Percentiles rank a stretch among this genome's conserved stretches.
phyloP scores from a whole-genome alignment of 92 coral and sea anemone genomes.

The Epizoanthus ramosus region DNA sequence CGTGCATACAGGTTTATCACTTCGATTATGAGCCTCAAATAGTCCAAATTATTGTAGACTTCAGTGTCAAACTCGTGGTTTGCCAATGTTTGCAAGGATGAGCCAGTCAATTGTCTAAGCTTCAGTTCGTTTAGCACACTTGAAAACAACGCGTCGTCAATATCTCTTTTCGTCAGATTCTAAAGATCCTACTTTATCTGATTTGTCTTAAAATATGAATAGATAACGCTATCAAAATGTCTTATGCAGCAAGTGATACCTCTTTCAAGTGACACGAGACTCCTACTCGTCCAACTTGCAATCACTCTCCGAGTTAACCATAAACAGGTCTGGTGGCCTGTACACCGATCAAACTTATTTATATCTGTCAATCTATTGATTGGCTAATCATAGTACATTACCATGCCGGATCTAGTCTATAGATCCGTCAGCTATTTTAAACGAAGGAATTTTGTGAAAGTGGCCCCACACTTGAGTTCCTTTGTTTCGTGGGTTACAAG shows the following conservation, averaged over 20 bases:
- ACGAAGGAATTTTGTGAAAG: constrained; percentile 32
- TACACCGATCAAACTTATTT: constrained; percentile 2
- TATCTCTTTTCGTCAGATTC: not conserved
- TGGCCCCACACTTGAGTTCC: constrained; percentile 20
- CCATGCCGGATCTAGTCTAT: constrained; percentile 21
- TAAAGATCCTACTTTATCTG: not conserved
- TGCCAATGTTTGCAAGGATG: not conserved
- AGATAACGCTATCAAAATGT: constrained; percentile 17
- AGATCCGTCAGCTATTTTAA: constrained; percentile 26
- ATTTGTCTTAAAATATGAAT: constrained; percentile 18
- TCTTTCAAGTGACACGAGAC: not conserved
- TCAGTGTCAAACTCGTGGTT: not conserved
- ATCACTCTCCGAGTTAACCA: not conserved
- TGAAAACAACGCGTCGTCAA: not conserved
- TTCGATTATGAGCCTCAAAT: not conserved
- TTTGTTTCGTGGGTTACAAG: constrained; percentile 14
- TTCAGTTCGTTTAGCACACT: constrained; percentile 6
- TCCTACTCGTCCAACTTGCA: too few relatives aligned
- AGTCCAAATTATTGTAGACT: not conserved
- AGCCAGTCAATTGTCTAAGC: constrained; percentile 17
- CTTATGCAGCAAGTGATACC: constrained; percentile 8
- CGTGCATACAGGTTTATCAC: not conserved
- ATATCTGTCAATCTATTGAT: constrained; percentile 5
- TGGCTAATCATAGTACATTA: constrained; percentile 29
- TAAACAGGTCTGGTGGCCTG: constrained; percentile 1